phyloP scores from a whole-genome alignment of 1,140 invertebrate genomes.

The Hormaphis cornu region DNA sequence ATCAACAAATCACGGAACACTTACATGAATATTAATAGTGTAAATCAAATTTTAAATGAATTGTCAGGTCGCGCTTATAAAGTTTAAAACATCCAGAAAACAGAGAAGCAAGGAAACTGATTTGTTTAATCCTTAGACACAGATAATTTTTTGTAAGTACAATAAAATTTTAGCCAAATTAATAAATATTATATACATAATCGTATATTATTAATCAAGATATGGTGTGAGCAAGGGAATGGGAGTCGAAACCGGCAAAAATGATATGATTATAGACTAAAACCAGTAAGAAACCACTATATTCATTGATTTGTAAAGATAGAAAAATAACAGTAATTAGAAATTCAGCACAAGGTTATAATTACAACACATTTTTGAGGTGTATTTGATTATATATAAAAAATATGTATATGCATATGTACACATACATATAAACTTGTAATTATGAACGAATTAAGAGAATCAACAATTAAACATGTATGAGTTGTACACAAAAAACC shows the following conservation, averaged over 20 bases:
- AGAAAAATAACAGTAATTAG: conserved; percentile 25
- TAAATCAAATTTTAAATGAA: conserved; percentile 1
- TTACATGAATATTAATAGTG: background rate
- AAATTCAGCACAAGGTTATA: conserved; percentile 21
- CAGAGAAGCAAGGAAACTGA: conserved; percentile 4
- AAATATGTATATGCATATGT: background rate
- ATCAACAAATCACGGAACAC: conserved; percentile 22
- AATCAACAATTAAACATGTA: background rate
- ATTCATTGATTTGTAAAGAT: conserved; percentile 18
- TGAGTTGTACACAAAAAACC: background rate
- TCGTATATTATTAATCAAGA: background rate
- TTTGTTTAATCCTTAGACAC: no score
- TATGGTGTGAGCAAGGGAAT: background rate
- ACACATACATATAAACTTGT: background rate
- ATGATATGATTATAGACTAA: background rate
- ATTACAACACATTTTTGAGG: conserved; percentile 10
- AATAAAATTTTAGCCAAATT: background rate
- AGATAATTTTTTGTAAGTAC: conserved; percentile 20
- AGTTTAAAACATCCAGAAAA: background rate
- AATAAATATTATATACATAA: background rate
- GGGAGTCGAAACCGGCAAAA: background rate
- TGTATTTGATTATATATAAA: conserved; percentile 16
- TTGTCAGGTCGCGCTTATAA: conserved; percentile 12
- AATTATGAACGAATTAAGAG: background rate
- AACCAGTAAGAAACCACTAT: conserved; percentile 27